Percentiles rank a stretch among this genome's conserved stretches.
Evolutionary conservation across 2,888 invertebrate species (phyloP).

Genomic region (Apeira syringaria): DNA sequence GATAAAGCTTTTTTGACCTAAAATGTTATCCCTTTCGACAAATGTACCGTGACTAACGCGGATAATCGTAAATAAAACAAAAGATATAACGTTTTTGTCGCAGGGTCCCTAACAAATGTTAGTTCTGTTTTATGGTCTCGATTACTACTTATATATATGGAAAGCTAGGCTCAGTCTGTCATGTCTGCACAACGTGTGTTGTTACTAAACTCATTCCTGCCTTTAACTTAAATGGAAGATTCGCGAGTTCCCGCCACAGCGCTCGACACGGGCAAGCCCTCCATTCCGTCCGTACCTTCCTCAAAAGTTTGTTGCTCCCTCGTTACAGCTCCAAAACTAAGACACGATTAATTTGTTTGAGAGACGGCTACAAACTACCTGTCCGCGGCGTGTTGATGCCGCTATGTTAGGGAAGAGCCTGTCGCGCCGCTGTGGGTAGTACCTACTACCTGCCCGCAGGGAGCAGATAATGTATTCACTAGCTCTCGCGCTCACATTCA

Average conservation of each 20-base stretch:
- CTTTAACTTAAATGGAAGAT: too few species aligned
- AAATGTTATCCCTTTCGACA: slow-evolving; percentile 2
- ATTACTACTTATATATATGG: too few species aligned
- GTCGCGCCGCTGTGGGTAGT: slow-evolving; percentile 51
- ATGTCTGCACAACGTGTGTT: too few species aligned
- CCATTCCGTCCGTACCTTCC: slow-evolving; percentile 59
- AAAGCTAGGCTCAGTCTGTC: too few species aligned
- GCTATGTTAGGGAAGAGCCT: slow-evolving; percentile 69
- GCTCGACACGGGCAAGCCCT: slow-evolving; percentile 43
- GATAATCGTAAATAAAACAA: not conserved
- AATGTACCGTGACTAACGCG: not conserved
- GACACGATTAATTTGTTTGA: slow-evolving; percentile 80
- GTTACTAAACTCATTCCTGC: too few species aligned
- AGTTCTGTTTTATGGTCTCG: too few species aligned
- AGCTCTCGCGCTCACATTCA: slow-evolving; percentile 63
- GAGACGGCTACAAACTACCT: slow-evolving; percentile 79
- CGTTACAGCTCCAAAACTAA: slow-evolving; percentile 72
- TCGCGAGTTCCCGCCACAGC: slow-evolving; percentile 54
- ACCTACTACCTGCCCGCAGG: slow-evolving; percentile 57
- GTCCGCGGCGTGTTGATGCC: slow-evolving; percentile 60
- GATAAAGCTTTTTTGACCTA: slow-evolving; percentile 1
- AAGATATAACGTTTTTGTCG: not conserved
- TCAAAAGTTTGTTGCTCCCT: slow-evolving; percentile 69
- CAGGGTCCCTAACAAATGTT: not conserved
- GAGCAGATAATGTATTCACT: slow-evolving; percentile 76